These are phyloP conservation scores for Rapana venosa DNA, from an alignment of 2,888 invertebrate genomes.

Conservation along the genomic window DNA sequence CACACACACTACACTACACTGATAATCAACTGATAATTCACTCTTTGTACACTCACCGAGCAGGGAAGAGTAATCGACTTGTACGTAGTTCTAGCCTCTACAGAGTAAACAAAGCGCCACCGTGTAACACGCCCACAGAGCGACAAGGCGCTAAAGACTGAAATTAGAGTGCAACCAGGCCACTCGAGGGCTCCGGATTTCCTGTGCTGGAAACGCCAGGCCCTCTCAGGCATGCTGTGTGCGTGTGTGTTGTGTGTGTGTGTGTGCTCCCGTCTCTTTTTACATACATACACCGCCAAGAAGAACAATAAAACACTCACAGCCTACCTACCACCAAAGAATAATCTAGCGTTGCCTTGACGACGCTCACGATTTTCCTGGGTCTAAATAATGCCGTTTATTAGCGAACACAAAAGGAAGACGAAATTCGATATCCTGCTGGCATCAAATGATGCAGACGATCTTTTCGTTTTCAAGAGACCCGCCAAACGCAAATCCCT, in stretches of 20 bases:
- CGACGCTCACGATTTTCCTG: slow-evolving; percentile 17
- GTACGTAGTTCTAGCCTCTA: not conserved
- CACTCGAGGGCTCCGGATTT: slow-evolving; percentile 38
- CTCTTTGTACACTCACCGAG: slow-evolving; percentile 13
- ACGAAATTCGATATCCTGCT: slow-evolving; percentile 40
- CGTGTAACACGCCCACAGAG: slow-evolving; percentile 37
- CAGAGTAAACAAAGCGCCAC: slow-evolving; percentile 3
- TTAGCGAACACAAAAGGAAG: slow-evolving; percentile 43
- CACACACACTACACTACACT: not conserved
- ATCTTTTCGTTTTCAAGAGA: slow-evolving; percentile 39
- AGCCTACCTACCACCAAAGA: not conserved
- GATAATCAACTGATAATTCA: slow-evolving; percentile 14
- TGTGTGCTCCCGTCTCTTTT: not conserved
- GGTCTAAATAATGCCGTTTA: slow-evolving; percentile 11
- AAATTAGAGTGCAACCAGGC: slow-evolving; percentile 4
- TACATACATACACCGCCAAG: not conserved
- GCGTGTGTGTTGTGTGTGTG: not conserved
- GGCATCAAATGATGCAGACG: slow-evolving; percentile 35
- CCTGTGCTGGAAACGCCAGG: slow-evolving; percentile 36
- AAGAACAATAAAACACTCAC: not conserved
- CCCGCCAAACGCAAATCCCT: slow-evolving; percentile 46
- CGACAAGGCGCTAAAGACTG: slow-evolving; percentile 27
- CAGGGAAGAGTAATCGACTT: not conserved
- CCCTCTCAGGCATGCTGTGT: not conserved
- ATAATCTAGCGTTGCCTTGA: slow-evolving; percentile 25